phyloP scores from a whole-genome alignment of 2,113 vertebrate genomes.

The Elachura formosa region DNA sequence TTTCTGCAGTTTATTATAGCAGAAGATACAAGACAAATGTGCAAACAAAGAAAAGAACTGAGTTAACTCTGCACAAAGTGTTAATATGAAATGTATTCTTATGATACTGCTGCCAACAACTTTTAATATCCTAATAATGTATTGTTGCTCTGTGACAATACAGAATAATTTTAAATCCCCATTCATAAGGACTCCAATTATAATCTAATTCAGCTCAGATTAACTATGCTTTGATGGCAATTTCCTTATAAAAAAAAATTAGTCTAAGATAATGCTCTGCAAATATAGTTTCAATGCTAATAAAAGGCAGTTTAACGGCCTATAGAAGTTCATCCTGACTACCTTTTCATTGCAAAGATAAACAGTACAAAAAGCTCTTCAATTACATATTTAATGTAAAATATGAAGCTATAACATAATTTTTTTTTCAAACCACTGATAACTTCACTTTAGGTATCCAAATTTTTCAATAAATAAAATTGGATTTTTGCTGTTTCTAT shows the following conservation, averaged over 20 bases:
- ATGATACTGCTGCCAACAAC: background rate
- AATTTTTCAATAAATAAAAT: constrained; percentile 58
- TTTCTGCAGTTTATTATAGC: background rate
- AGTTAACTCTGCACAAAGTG: background rate
- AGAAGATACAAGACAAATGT: background rate
- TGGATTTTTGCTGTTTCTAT: constrained; percentile 25
- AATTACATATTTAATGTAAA: constrained; percentile 61
- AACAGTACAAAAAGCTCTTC: constrained; percentile 60
- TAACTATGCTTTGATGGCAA: constrained; percentile 71
- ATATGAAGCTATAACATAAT: constrained; percentile 38
- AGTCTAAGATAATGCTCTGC: constrained; percentile 67
- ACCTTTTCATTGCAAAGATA: constrained; percentile 64
- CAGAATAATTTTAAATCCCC: constrained; percentile 68
- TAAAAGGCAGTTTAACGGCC: constrained; percentile 69
- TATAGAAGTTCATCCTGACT: constrained; percentile 65
- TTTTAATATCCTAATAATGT: constrained; percentile 52
- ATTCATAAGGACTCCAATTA: constrained; percentile 71
- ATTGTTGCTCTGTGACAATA: constrained; percentile 46
- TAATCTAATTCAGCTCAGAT: constrained; percentile 75
- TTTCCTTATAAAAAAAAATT: constrained; percentile 69
- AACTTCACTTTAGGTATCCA: constrained; percentile 44
- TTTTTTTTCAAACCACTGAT: constrained; percentile 52
- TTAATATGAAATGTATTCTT: background rate
- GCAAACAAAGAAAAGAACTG: background rate
- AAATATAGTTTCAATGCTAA: constrained; percentile 70